These are phyloP conservation scores for Centroberyx gerrardi DNA, from an alignment of 2,797 vertebrate species.

Conservation along the genomic window DNA sequence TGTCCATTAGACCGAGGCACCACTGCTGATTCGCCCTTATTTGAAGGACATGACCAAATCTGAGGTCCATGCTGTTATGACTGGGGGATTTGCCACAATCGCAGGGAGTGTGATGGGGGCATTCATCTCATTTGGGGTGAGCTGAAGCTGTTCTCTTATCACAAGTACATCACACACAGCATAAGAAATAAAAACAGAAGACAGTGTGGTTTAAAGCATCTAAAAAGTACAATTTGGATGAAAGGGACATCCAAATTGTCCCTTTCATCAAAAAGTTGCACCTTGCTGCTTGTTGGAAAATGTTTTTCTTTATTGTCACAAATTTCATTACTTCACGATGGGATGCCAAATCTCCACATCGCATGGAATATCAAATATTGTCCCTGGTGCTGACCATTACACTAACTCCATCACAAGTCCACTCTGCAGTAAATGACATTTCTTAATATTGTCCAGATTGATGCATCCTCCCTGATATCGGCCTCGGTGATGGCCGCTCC, in stretches of 20 bases:
- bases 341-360: not conserved
- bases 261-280: too few relatives aligned
- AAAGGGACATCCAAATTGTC: too few relatives aligned
- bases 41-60: slow-evolving; percentile 94
- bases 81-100: slow-evolving; percentile 95
- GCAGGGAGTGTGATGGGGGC: slow-evolving; percentile 97
- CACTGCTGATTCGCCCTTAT: slow-evolving; percentile 94
- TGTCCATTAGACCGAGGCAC: slow-evolving; percentile 90
- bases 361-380: not conserved
- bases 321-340: slow-evolving; percentile 2
- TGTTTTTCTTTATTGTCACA: not conserved
- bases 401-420: not conserved
- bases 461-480: slow-evolving; percentile 90
- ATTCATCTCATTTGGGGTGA: slow-evolving; percentile 96
- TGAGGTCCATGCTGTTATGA: slow-evolving; percentile 95
- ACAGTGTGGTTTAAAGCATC: too few relatives aligned
- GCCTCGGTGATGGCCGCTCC: slow-evolving; percentile 99
- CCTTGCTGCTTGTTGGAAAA: too few relatives aligned
- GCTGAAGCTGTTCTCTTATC: slow-evolving; percentile 32
- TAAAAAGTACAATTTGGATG: not conserved
- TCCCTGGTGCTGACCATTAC: not conserved
- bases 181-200: not conserved
- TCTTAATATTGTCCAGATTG: slow-evolving; percentile 86
- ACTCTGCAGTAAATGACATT: not conserved
- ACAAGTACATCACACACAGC: not conserved